Evolutionary conservation across 2,797 vertebrate species (phyloP), one percentile per base, ranked within the genome.

Genomic region (Epinephelus awoara): DNA sequence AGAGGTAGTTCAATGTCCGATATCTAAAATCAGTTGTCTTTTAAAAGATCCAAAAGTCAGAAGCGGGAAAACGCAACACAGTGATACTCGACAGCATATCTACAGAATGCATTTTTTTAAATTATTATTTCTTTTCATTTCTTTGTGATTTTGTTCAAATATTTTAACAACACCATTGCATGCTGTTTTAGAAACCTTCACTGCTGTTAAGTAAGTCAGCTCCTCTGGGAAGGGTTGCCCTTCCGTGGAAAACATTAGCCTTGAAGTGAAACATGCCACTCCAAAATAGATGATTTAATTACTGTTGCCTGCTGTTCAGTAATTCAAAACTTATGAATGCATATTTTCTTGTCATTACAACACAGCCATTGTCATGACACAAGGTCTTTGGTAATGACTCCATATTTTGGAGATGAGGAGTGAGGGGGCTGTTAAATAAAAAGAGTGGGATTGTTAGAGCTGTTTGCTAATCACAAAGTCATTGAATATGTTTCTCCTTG

Each of bases 251-350:
- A 52, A 61, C 14, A 34, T 76, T 25, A 34, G 38, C 38, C 65
- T 54, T 51, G 56, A 62, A 61, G 18, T 21, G 21, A 70, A 69
- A 57, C 42, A 18, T 58, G 54, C 49, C 47, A 23, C 23, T 58
- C 54, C 19, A 46, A 52, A 64, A 72, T 61, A 54, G 42, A 67
- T 76, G 57, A 72, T 47, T 34, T 61, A 49, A 82, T 77, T 72
- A 67, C 50, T 44, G 17, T 27, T 40, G 44, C 63, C 74, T 64
- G 74, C 69, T 76, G 74, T 51, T 82, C 51, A 64, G 38, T 51
- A 27, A 54, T 77, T 70, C 10, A 59, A 21, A 42, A 29, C 17
- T 21, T 58, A 8, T 57, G 51, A 78, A 71, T 1, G 10, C 38
- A 34, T 15, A 54, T 55, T 34, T 61, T 61, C 8, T 34, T 15